Percentiles rank a stretch among this genome's conserved stretches.
Evolutionary conservation across 2,797 vertebrate genomes (phyloP).

Genomic region (Pseudocheirus occidentalis): DNA sequence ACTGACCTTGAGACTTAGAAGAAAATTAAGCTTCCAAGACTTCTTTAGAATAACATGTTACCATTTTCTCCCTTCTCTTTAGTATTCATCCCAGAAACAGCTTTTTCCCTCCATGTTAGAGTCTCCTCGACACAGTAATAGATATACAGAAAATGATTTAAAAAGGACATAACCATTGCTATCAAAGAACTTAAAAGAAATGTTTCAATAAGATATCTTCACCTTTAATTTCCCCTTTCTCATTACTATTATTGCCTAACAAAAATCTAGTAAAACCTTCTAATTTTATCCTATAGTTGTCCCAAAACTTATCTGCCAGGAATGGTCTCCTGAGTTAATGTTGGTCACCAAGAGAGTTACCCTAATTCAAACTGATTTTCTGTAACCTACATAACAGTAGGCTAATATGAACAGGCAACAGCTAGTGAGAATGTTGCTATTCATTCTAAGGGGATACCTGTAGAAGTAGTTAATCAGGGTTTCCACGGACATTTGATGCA

Average conservation of each 20-base stretch:
- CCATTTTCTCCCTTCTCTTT: background rate
- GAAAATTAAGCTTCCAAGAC: slow-evolving; percentile 7
- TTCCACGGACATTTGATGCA: background rate
- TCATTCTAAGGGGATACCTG: background rate
- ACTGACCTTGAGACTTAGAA: slow-evolving; percentile 32
- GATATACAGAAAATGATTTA: slow-evolving; percentile 38
- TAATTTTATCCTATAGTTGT: slow-evolving; percentile 47
- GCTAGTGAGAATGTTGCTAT: background rate
- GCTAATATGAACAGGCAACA: background rate
- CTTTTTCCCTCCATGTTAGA: background rate
- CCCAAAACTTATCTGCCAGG: slow-evolving; percentile 56
- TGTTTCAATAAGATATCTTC: slow-evolving; percentile 23
- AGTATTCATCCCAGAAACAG: slow-evolving; percentile 4
- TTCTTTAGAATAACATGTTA: slow-evolving; percentile 34
- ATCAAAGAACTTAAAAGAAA: slow-evolving; percentile 46
- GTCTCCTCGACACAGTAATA: background rate
- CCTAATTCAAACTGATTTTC: slow-evolving; percentile 38
- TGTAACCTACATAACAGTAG: background rate
- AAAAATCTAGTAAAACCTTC: slow-evolving; percentile 47
- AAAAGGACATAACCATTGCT: slow-evolving; percentile 10
- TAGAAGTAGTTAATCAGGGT: background rate
- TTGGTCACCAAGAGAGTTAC: slow-evolving; percentile 56
- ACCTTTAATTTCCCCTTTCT: slow-evolving; percentile 31
- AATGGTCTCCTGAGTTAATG: slow-evolving; percentile 58
- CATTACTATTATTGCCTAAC: slow-evolving; percentile 31